Conservation (phyloP, 2,888 invertebrate species). For the Dastarcus helophoroides region DNA sequence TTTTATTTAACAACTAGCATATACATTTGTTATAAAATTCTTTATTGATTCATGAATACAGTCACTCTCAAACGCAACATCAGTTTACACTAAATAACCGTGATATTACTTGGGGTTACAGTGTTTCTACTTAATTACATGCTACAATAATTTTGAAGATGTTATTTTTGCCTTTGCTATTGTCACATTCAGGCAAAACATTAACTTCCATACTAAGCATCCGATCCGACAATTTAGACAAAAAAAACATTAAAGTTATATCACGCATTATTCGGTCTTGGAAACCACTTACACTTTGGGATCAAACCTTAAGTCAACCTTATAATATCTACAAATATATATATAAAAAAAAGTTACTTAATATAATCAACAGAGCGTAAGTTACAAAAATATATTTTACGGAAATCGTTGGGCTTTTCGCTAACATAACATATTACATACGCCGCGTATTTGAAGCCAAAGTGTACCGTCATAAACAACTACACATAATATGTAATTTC, state of each 20-base stretch:
- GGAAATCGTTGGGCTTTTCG: constrained; percentile 9
- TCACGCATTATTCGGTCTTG: constrained; percentile 15
- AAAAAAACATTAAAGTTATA: constrained; percentile 12
- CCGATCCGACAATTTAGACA: constrained; percentile 6
- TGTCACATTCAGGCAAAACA: constrained; percentile 7
- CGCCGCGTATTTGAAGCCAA: constrained; percentile 11
- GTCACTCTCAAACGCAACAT: constrained; percentile 17
- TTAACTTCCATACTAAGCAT: constrained; percentile 6
- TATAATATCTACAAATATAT: constrained; percentile 11
- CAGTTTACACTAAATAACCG: constrained; percentile 15
- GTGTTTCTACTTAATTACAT: constrained; percentile 14
- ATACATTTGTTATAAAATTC: constrained; percentile 35
- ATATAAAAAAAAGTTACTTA: too few species aligned
- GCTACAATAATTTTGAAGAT: constrained; percentile 17
- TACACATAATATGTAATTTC: constrained; percentile 11
- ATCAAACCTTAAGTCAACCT: constrained; percentile 11
- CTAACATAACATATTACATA: constrained; percentile 7
- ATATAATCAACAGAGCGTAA: constrained; percentile 11
- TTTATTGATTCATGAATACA: constrained; percentile 19
- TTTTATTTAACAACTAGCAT: constrained; percentile 39
- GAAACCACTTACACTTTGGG: constrained; percentile 14
- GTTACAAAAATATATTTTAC: constrained; percentile 16
- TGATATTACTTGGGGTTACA: constrained; percentile 21
- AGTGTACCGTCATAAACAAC: constrained; percentile 13
- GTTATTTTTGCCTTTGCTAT: constrained; percentile 6